Conservation (phyloP, 2,113 vertebrate genomes). For the Aldabrachelys gigantea region DNA sequence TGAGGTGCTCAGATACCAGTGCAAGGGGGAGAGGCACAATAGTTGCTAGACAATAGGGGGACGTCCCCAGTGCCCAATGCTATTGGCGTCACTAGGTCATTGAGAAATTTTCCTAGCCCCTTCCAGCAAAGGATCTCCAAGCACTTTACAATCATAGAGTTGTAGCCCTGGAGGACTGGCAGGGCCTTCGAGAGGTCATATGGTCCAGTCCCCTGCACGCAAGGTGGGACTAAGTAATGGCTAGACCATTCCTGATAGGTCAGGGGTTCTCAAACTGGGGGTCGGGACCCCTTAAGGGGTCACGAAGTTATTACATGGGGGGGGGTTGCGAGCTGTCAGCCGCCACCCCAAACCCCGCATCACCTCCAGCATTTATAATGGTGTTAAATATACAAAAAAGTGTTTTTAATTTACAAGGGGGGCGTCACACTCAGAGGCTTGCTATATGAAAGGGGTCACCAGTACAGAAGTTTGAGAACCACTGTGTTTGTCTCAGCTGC, state of each 20-base stretch:
- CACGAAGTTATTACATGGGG: too few species aligned
- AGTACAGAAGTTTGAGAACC: too few species aligned
- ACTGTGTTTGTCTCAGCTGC: background rate
- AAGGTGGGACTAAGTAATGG: background rate
- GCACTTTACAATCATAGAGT: background rate
- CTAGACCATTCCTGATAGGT: background rate
- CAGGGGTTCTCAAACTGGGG: too few species aligned
- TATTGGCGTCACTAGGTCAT: background rate
- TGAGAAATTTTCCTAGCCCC: background rate
- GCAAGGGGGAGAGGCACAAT: background rate
- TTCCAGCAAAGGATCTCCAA: background rate
- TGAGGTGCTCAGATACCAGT: background rate
- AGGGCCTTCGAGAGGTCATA: background rate
- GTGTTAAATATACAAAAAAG: too few species aligned
- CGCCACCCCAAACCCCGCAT: too few species aligned
- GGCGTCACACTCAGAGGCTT: too few species aligned
- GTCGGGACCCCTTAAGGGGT: too few species aligned
- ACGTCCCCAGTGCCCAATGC: background rate
- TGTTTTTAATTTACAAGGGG: too few species aligned
- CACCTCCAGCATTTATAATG: too few species aligned
- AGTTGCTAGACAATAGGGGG: background rate
- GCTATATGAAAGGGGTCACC: too few species aligned
- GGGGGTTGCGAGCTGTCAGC: too few species aligned
- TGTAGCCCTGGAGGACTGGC: too few species aligned
- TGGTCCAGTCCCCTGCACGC: background rate